Evolutionary conservation across 1,140 invertebrate species (phyloP), one percentile per base, ranked within the genome.

Genomic region (Penaeus indicus): DNA sequence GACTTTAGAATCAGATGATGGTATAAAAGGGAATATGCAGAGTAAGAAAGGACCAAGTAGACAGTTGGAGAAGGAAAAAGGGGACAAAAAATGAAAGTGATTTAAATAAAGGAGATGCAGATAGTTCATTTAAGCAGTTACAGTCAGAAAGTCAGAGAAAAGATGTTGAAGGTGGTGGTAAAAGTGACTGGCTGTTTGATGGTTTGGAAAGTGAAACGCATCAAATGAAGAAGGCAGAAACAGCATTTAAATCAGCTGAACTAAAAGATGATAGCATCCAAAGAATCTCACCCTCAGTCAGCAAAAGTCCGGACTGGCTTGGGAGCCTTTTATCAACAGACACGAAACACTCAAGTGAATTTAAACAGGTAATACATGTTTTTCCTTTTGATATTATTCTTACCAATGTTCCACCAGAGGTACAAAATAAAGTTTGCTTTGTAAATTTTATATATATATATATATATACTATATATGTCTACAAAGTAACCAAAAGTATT

Each of bases 1-100:
- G 54, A 60, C 86, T 19, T 88, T 84, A 64, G 81, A 84, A 47
- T 22, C 84, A 62, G 86, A 88, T 79, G 86, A 88, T 84, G 86
- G 84, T 63, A 88, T 88, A 32, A 62, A 84, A 38, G 81, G 81
- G n/a, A 88, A 84, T 67, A n/a, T 78, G 38, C 54, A 67, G 42
- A 84, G 80, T 32, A 80, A 72, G 32, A 88, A 60, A 64, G 75
- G 80, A 62, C 62, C n/a, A 42, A 84, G 13, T 25, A 88, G 78
- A 47, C 81, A 88, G 13, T 42, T 25, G 18, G 19, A 10, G 25
- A 62, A 84, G 63, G 86, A 88, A 7, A n/a, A 11, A 38, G 13
- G 8, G 18, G 11, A 47, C 47, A 47, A 47, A 47, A 47, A 47
- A 13, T 47, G 47, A 47, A 47, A 47, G 47, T 47, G 47, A 47